Evolutionary conservation across 2,797 vertebrate species (phyloP), one percentile per base, ranked within the genome.

Genomic region (Coregonus sp.): DNA sequence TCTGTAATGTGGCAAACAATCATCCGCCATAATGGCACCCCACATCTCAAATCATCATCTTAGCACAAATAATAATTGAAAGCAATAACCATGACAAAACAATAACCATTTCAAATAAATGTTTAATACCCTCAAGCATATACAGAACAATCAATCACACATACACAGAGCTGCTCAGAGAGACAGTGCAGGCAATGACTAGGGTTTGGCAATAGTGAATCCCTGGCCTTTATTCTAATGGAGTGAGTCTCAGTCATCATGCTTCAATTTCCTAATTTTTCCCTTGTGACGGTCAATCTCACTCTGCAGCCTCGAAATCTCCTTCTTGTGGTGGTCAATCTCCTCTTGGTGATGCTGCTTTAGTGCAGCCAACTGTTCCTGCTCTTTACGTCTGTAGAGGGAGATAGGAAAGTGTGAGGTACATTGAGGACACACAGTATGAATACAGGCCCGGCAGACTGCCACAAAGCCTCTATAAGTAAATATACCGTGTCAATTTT

Each of bases 201-300:
- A 81, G 1, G 79, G 29, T 72, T 20, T 79, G 78, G 75, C 69
- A 68, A 16, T 70, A 50, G 40, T 5, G 40, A 75, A 70, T 66
- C 6, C 56, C 51, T 9, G 14, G 1, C 74, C 11, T 67, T 72
- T 20, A n/a, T 20, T 54, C 3, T 1, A 47, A 5, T 51, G n/a
- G 4, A 54, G 66, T 16, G 29, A 35, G 25, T 25, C 35, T 95
- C 80, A 95, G 91, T 97, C 96, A 0, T 95, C 90, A 0, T 94
- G 76, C 77, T 95, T 94, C 50, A 99, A 93, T 59, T 93, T 87
- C 78, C 94, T 94, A 86, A 99, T 97, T 81, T 96, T 97, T 75
- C 93, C 87, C 95, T 98, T 96, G 78, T 97, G 97, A 1, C 97
- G 94, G 81, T 98, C 96, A 0, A 98, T 98, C 85, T 98, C 97